Percentiles rank a stretch among this genome's conserved stretches.
Conservation (phyloP, 2,113 vertebrate genomes). For the Phaethon lepturus region DNA sequence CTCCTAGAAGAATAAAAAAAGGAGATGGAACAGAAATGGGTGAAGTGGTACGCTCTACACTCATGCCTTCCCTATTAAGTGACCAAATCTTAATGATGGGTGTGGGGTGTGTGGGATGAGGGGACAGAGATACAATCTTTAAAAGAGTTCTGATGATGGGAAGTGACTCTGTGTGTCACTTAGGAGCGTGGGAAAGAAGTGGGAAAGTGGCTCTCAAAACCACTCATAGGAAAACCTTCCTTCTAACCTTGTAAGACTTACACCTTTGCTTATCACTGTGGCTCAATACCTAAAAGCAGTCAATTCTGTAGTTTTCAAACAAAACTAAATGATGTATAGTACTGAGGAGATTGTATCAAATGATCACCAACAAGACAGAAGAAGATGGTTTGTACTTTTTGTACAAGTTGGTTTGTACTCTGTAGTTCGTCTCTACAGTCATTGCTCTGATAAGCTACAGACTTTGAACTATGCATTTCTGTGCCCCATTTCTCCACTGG, state of each 20-base stretch:
- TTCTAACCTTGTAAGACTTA: neutral
- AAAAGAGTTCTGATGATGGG: neutral
- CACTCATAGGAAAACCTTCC: neutral
- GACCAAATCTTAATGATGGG: neutral
- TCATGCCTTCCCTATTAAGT: neutral
- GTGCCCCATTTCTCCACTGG: conserved; percentile 74
- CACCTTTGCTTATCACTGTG: neutral
- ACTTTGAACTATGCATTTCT: conserved; percentile 61
- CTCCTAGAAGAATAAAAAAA: conserved; percentile 20
- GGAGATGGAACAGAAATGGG: conserved; percentile 54
- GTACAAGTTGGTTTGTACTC: neutral
- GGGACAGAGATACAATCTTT: neutral
- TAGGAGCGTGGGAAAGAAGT: neutral
- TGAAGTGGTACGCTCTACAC: conserved; percentile 37
- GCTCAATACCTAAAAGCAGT: conserved; percentile 4
- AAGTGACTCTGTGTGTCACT: neutral
- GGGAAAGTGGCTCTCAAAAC: neutral
- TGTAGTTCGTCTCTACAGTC: neutral
- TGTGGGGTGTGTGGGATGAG: fast-evolving
- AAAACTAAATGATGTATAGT: neutral
- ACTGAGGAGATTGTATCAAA: neutral
- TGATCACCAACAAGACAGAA: neutral
- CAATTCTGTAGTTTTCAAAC: neutral
- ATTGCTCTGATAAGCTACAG: neutral
- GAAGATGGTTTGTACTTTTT: neutral